A percentile compares a stretch with the other conserved stretches of the same genome.
These are phyloP conservation scores for Drosophila murphyi DNA, from an alignment of 1,140 invertebrate species.

Conservation along the genomic window DNA sequence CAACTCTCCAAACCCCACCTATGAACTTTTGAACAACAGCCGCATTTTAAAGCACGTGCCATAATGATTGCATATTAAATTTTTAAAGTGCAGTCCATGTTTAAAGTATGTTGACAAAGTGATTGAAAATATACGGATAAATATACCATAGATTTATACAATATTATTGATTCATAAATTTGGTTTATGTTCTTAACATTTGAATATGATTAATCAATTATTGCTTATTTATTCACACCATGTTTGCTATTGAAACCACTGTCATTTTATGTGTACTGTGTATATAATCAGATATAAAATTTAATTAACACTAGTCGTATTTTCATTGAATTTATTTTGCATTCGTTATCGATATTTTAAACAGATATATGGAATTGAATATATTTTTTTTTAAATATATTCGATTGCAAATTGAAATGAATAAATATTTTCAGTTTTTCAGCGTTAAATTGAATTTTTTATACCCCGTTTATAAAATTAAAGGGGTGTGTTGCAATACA, in stretches of 20 bases:
- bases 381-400: neutral
- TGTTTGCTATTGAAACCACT: too few relatives aligned
- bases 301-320: too few relatives aligned
- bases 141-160: too few relatives aligned
- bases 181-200: too few relatives aligned
- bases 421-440: neutral
- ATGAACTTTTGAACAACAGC: neutral
- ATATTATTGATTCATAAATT: too few relatives aligned
- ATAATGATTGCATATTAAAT: neutral
- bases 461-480: neutral
- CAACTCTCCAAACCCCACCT: constrained; percentile 13
- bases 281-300: too few relatives aligned
- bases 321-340: neutral
- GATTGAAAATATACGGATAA: too few relatives aligned
- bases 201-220: too few relatives aligned
- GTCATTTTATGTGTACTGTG: neutral
- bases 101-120: too few relatives aligned
- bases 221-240: too few relatives aligned
- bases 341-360: neutral
- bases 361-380: neutral
- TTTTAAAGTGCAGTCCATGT: neutral
- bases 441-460: neutral
- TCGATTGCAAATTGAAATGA: neutral
- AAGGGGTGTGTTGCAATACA: neutral
- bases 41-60: neutral